A percentile compares a stretch with the other conserved stretches of the same genome.
These are phyloP conservation scores for Pasiphila rectangulata DNA, from an alignment of 2,888 invertebrate species.

Conservation along the genomic window DNA sequence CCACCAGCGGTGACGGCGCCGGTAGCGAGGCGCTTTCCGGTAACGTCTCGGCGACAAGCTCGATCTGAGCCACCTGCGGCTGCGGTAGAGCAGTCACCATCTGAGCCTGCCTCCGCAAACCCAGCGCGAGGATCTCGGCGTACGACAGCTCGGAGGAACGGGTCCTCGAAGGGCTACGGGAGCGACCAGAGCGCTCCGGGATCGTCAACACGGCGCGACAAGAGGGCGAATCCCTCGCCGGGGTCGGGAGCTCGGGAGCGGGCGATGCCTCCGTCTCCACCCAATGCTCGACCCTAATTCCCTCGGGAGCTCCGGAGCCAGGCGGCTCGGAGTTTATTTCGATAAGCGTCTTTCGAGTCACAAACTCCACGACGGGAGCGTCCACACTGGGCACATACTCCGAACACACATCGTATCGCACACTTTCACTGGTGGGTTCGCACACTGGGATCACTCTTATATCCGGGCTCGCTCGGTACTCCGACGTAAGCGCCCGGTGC, in stretches of 20 bases:
- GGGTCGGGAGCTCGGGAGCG: slow-evolving; percentile 8
- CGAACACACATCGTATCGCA: slow-evolving; percentile 48
- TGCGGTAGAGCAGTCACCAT: slow-evolving; percentile 54
- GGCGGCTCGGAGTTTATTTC: slow-evolving; percentile 24
- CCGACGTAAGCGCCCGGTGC: slow-evolving; percentile 34
- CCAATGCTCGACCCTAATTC: slow-evolving; percentile 37
- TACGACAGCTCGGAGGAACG: slow-evolving; percentile 85
- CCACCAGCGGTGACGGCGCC: slow-evolving; percentile 46
- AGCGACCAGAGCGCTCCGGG: slow-evolving; percentile 43
- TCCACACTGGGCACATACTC: slow-evolving; percentile 15
- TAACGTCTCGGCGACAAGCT: slow-evolving; percentile 60
- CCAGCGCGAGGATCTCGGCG: slow-evolving; percentile 86
- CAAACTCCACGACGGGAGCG: slow-evolving; percentile 30
- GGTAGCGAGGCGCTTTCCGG: slow-evolving; percentile 57
- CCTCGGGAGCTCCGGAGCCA: slow-evolving; percentile 28
- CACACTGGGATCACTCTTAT: slow-evolving; percentile 40
- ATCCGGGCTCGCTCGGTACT: slow-evolving; percentile 10
- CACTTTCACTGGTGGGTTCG: slow-evolving; percentile 63
- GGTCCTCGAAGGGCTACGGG: slow-evolving; percentile 49
- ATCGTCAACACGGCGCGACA: slow-evolving; percentile 33
- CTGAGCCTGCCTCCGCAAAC: slow-evolving; percentile 69
- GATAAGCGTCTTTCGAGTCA: slow-evolving; percentile 17
- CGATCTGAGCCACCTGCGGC: slow-evolving; percentile 66
- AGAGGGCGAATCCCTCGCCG: slow-evolving; percentile 15
- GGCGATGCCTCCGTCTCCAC: slow-evolving; percentile 35